These are phyloP conservation scores for Macrochelys suwanniensis DNA, from an alignment of 2,797 vertebrate genomes.

Conservation along the genomic window DNA sequence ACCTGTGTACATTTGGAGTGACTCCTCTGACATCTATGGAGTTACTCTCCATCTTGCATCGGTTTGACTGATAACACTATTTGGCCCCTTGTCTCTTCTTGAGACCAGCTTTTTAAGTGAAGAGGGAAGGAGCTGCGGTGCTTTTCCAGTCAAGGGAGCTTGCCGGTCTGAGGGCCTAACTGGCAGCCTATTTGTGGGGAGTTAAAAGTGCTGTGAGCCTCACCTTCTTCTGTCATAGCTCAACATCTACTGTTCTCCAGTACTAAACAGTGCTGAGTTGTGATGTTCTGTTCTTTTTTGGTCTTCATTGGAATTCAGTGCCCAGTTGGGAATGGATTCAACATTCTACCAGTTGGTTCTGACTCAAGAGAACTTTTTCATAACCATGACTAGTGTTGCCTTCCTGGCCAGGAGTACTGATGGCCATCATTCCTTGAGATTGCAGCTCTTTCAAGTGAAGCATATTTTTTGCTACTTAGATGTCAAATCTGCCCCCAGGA, in stretches of 20 bases:
- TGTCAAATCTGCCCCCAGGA: constrained; percentile 71
- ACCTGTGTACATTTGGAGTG: neutral
- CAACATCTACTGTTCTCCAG: constrained; percentile 64
- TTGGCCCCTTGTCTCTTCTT: neutral
- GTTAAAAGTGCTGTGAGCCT: constrained; percentile 20
- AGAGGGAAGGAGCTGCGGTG: neutral
- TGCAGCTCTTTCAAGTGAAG: neutral
- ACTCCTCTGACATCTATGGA: neutral
- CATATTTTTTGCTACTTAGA: constrained; percentile 11
- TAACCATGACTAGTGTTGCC: constrained; percentile 20
- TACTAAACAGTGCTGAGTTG: constrained; percentile 65
- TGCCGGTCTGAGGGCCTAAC: accelerated
- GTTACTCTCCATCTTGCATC: neutral
- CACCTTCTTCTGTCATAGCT: constrained; percentile 10
- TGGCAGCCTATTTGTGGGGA: constrained; percentile 19
- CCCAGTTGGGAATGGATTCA: constrained; percentile 63
- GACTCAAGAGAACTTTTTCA: constrained; percentile 53
- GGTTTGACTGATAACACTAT: neutral
- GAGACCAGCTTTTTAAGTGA: neutral
- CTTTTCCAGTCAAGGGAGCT: constrained; percentile 7
- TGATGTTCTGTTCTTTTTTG: constrained; percentile 66
- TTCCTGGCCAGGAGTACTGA: neutral
- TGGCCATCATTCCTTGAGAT: neutral
- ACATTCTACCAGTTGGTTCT: constrained; percentile 60
- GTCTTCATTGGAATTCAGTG: constrained; percentile 62